These are phyloP conservation scores for Musca vetustissima DNA, from an alignment of 1,140 invertebrate species.

Conservation along the genomic window DNA sequence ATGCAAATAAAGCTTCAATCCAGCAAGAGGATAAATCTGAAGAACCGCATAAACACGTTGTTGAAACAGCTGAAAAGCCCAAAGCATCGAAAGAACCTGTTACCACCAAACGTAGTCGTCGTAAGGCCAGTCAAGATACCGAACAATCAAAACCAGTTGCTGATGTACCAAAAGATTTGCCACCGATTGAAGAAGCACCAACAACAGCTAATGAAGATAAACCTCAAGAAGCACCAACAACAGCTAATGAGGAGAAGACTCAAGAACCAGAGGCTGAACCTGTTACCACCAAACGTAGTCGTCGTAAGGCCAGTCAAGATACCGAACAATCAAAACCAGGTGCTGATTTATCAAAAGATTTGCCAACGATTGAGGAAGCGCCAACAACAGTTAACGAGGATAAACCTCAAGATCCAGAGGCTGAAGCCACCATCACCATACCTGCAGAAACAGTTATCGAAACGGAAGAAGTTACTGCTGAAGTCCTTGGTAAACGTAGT, in stretches of 20 bases:
- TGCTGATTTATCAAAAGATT: neutral
- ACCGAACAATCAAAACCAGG: neutral
- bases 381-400: neutral
- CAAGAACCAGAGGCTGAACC: too few species aligned
- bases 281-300: neutral
- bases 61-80: too few species aligned
- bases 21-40: too few species aligned
- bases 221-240: neutral
- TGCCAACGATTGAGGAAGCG: neutral
- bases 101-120: neutral
- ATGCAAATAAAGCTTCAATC: too few species aligned
- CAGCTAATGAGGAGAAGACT: neutral
- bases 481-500: neutral
- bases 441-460: too few species aligned
- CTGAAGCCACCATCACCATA: neutral
- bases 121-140: conserved; percentile 9
- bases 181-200: neutral
- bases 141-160: neutral
- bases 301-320: conserved; percentile 13
- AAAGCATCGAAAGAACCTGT: too few species aligned
- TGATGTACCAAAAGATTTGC: neutral
- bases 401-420: too few species aligned
- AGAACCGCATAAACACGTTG: too few species aligned
- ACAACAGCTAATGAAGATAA: neutral
- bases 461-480: too few species aligned